Conservation (phyloP, 2,797 vertebrate species). For the Arnoldichthys spilopterus region DNA sequence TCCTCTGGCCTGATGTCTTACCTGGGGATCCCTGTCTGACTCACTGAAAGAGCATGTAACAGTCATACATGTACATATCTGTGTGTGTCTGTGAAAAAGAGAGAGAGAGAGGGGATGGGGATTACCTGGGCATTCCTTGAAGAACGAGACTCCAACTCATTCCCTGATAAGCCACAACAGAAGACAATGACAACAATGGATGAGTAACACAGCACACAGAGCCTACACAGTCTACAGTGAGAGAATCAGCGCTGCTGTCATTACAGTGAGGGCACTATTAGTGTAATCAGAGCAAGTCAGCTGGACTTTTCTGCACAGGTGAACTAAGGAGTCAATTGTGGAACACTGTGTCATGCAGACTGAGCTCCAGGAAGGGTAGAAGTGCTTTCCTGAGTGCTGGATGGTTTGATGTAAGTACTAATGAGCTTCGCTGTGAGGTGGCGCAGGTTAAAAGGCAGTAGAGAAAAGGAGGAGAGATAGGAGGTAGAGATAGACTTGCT, state of each 20-base stretch:
- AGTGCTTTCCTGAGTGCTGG: background rate
- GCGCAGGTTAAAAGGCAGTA: too few relatives aligned
- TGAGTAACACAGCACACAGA: conserved; percentile 37
- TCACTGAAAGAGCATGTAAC: conserved; percentile 53
- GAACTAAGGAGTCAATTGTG: background rate
- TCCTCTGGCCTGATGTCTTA: conserved; percentile 41
- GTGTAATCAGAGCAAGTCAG: background rate
- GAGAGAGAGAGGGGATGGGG: conserved; percentile 42
- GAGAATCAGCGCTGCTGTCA: conserved; percentile 25
- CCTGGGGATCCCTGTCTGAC: conserved; percentile 56
- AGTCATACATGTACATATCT: background rate
- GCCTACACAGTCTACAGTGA: conserved; percentile 23
- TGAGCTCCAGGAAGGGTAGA: background rate
- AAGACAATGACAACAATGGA: conserved; percentile 28
- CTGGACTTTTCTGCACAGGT: background rate
- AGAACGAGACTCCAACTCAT: conserved; percentile 37
- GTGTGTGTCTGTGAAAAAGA: background rate
- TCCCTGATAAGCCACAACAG: conserved; percentile 43
- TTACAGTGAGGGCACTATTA: background rate
- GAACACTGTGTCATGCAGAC: background rate
- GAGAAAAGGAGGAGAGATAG: background rate
- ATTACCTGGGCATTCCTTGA: conserved; percentile 55
- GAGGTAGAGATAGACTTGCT: background rate
- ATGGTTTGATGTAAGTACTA: background rate
- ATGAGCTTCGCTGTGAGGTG: background rate